These are phyloP conservation scores for Idaea dimidiata DNA, from an alignment of 2,888 invertebrate genomes.

Conservation along the genomic window DNA sequence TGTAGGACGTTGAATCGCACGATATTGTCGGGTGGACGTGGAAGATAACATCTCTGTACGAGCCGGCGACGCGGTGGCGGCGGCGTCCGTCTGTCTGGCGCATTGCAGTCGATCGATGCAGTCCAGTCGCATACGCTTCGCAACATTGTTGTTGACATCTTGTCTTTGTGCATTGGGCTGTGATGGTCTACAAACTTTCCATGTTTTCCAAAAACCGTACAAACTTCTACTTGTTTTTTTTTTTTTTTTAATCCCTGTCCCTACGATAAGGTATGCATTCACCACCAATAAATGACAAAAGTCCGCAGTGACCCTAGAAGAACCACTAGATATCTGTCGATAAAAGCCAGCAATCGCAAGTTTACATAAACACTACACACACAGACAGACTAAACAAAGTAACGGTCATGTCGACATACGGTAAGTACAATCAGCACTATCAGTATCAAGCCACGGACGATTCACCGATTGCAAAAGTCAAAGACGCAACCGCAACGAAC, in stretches of 20 bases:
- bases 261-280: too few species aligned
- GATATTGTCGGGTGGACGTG: not conserved
- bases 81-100: slow-evolving; percentile 31
- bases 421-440: not conserved
- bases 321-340: not conserved
- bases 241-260: too few species aligned
- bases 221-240: too few species aligned
- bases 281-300: too few species aligned
- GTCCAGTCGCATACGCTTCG: slow-evolving; percentile 13
- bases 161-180: too few species aligned
- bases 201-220: too few species aligned
- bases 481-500: not conserved
- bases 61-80: not conserved
- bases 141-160: not conserved
- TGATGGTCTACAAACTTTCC: too few species aligned
- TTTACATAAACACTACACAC: not conserved
- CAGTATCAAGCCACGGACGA: not conserved
- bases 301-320: not conserved
- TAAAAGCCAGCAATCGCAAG: too few species aligned
- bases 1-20: not conserved
- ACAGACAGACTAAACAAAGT: not conserved
- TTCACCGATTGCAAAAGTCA: not conserved
- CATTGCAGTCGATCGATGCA: slow-evolving; percentile 29
- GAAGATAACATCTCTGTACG: not conserved
- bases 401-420: not conserved